Conservation (phyloP, 2,797 vertebrate genomes). For the Hippocampus kuda region DNA sequence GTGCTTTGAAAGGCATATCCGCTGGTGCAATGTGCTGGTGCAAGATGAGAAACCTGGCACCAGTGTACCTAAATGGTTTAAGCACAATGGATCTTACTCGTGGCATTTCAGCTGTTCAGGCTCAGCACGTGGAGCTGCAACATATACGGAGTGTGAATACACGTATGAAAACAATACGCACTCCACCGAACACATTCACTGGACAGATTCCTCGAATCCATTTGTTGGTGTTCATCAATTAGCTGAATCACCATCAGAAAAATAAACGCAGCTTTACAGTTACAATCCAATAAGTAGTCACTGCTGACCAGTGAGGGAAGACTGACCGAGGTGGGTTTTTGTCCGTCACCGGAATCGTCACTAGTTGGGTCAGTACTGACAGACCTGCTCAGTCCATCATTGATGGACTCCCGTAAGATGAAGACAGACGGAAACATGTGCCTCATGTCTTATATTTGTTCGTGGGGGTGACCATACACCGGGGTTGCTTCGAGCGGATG, state of each 20-base stretch:
- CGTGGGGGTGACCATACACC: too few species aligned
- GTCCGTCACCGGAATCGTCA: too few species aligned
- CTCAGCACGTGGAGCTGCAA: slow-evolving; percentile 37
- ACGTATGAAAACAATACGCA: slow-evolving; percentile 44
- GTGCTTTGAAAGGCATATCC: slow-evolving; percentile 52
- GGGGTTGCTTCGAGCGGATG: too few species aligned
- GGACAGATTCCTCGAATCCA: slow-evolving; percentile 38
- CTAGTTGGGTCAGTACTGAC: too few species aligned
- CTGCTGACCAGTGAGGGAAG: too few species aligned
- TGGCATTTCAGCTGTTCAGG: slow-evolving; percentile 59
- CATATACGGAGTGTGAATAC: slow-evolving; percentile 50
- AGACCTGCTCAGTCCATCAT: too few species aligned
- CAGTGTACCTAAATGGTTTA: slow-evolving; percentile 58
- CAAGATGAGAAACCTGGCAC: slow-evolving; percentile 58
- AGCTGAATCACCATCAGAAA: background rate
- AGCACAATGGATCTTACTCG: slow-evolving; percentile 47
- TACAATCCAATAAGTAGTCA: background rate
- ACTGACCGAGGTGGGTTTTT: too few species aligned
- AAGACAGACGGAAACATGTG: too few species aligned
- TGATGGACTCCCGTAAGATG: too few species aligned
- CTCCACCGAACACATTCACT: slow-evolving; percentile 33
- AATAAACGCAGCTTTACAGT: background rate
- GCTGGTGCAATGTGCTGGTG: slow-evolving; percentile 44
- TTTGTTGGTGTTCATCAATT: slow-evolving; percentile 30
- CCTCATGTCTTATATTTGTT: too few species aligned